phyloP scores from a whole-genome alignment of 2,113 vertebrate genomes.

The Sebastes schlegelii region DNA sequence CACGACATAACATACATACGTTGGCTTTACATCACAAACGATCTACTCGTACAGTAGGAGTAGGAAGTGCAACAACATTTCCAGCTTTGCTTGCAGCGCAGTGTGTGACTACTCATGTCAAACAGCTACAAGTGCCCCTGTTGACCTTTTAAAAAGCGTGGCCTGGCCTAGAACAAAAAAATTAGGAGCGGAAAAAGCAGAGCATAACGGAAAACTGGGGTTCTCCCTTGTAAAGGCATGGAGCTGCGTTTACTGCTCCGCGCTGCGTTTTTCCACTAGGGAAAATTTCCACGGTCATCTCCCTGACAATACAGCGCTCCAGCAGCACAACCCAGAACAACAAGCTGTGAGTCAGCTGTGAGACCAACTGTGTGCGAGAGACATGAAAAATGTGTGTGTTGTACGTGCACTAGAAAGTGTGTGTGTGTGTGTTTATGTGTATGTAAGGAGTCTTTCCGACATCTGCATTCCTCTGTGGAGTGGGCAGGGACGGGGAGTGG shows the following conservation, averaged over 20 bases:
- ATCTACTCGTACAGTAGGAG: too few species aligned
- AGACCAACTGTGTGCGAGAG: slow-evolving; percentile 27
- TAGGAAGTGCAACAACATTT: too few species aligned
- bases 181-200: slow-evolving; percentile 53
- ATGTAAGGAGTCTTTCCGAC: slow-evolving; percentile 61
- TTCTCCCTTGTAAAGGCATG: slow-evolving; percentile 73
- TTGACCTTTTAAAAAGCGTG: slow-evolving; percentile 29
- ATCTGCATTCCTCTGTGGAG: slow-evolving; percentile 66
- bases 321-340: slow-evolving; percentile 56
- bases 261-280: slow-evolving; percentile 68
- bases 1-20: too few species aligned
- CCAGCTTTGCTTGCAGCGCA: not conserved
- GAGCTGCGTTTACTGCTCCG: slow-evolving; percentile 51
- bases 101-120: not conserved
- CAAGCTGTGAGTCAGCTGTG: slow-evolving; percentile 74
- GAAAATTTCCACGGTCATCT: slow-evolving; percentile 71
- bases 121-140: too few species aligned
- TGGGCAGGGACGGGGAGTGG: slow-evolving; percentile 48
- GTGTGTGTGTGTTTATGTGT: slow-evolving; percentile 21
- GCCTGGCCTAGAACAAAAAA: slow-evolving; percentile 55
- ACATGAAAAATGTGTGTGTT: slow-evolving; percentile 1
- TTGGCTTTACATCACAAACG: too few species aligned
- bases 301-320: slow-evolving; percentile 59
- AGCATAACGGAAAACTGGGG: slow-evolving; percentile 64
- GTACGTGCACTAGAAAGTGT: slow-evolving; percentile 1